Conservation (phyloP, 2,797 vertebrate species). For the Crenuchus spilurus region DNA sequence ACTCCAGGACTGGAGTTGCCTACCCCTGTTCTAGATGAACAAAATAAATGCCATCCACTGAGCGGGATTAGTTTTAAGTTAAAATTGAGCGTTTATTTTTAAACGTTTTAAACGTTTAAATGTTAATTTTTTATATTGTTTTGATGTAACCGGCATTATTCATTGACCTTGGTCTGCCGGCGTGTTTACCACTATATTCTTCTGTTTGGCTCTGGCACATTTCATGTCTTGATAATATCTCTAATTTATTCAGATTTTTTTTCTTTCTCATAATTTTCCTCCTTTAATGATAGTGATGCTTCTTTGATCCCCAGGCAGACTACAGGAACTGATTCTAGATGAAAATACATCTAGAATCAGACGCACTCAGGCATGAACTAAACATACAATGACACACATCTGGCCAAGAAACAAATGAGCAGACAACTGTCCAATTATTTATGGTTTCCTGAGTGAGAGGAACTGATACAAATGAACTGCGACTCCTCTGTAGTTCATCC, state of each 20-base stretch:
- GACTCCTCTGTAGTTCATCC: neutral
- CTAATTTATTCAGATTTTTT: neutral
- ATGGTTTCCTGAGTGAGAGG: neutral
- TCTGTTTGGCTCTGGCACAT: no score
- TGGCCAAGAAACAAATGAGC: neutral
- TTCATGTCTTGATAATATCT: no score
- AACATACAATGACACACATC: neutral
- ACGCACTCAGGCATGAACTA: neutral
- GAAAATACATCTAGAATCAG: neutral
- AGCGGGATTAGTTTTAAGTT: no score
- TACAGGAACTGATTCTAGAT: neutral
- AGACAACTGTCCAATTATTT: neutral
- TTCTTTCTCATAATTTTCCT: neutral
- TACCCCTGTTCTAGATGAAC: no score
- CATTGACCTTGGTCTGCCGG: no score
- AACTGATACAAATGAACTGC: neutral
- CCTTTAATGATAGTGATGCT: neutral
- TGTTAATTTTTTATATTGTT: no score
- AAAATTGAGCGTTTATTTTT: no score
- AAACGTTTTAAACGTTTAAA: no score
- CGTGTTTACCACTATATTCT: no score
- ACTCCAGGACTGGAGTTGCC: no score
- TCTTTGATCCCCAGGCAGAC: neutral
- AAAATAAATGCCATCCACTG: no score
- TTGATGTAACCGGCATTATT: no score